phyloP scores from a whole-genome alignment of 2,888 invertebrate species.

The Didymodactylos carnosus region DNA sequence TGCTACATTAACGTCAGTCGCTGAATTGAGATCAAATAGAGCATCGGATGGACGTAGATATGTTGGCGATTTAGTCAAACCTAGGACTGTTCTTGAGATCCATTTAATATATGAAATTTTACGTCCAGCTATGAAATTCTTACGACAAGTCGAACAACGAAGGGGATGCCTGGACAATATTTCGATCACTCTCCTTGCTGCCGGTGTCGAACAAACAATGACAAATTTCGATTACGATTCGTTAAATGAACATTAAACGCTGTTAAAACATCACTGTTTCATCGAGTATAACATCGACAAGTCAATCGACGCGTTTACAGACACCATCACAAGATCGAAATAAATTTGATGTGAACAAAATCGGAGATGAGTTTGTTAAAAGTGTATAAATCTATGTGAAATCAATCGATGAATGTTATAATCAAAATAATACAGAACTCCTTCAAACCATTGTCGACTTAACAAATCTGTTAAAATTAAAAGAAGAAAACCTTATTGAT shows the following conservation, averaged over 20 bases:
- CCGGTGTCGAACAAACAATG: background rate
- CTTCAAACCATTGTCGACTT: background rate
- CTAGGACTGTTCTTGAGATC: background rate
- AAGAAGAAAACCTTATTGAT: background rate
- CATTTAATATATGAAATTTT: background rate
- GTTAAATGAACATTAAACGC: too few relatives aligned
- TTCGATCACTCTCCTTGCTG: background rate
- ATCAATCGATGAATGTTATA: background rate
- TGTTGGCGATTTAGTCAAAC: background rate
- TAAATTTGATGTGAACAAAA: background rate
- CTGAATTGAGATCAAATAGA: background rate
- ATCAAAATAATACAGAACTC: background rate
- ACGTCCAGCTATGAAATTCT: background rate
- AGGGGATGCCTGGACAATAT: background rate
- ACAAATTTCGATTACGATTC: too few relatives aligned
- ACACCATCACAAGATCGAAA: background rate
- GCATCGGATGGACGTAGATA: background rate
- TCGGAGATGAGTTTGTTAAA: background rate
- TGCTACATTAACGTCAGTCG: background rate
- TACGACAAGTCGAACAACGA: background rate
- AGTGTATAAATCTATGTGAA: background rate
- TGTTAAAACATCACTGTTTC: too few relatives aligned
- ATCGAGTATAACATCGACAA: background rate
- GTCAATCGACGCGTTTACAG: background rate
- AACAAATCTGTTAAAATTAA: background rate